Base-by-base conservation (phyloP, 2,888 invertebrate species). In the Nasonia oneida region DNA sequence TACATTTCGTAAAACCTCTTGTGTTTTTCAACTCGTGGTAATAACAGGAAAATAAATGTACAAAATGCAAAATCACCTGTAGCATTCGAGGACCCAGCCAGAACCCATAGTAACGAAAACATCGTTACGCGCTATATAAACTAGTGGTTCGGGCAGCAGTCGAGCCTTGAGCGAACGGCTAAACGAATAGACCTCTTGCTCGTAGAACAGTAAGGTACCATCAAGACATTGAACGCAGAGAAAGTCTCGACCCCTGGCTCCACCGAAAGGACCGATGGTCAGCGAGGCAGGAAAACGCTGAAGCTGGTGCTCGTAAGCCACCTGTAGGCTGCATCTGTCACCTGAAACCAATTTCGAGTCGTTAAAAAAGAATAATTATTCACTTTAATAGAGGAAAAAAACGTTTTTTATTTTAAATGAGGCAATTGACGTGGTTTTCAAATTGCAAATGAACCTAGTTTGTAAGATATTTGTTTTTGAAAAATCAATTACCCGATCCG, bases 201-300 rank as follows among this genome's bases (percentile, higher is more conserved):
- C 99, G 93, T 96, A 99, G 92, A 99, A 97, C 83, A 96, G 96
- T 29, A 99, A 93, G 80, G 97, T 96, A 18, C 99, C 98, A 93
- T 99, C 98, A 90, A 99, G 94, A 53, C 97, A 97, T 92, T 98
- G 98, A 33, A 99, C 96, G 92, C 98, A 98, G 85, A 98, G 95
- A 90, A 98, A 98, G 93, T 99, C 98, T 91, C 97, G 95, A 2
- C 96, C 96, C 91, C 96, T 95, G 0, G 96, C 96, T 81, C 96
- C 96, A 1, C 98, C 98, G 94, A 99, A 99, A 3, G 97, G 95
- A 0, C 99, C 99, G 88, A 96, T 95, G 64, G 96, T 96, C 89
- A 98, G 94, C 90, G 96, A 96, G 90, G 95, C 96, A 0, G 98
- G 97, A 86, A 96, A 96, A 88, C 97, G 95, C 84, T 96, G 95